Evolutionary conservation across 1,140 invertebrate genomes (phyloP).

Genomic region (Ostrea edulis): DNA sequence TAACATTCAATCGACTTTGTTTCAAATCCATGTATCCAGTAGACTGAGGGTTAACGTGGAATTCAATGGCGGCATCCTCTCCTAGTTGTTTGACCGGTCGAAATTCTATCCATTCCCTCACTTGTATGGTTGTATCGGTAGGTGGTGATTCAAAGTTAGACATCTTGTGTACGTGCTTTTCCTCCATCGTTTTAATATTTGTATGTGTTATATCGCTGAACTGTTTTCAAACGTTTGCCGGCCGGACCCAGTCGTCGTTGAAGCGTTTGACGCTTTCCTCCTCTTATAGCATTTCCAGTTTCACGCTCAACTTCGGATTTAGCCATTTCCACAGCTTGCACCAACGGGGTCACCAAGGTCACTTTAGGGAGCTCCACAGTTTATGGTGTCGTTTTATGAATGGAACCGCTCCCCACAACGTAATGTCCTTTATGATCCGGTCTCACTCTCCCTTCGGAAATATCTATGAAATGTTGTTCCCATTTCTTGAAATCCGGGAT

Average conservation of each 20-base stretch:
- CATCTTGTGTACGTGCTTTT: slow-evolving; percentile 48
- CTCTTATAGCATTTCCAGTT: slow-evolving; percentile 51
- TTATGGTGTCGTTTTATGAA: neutral
- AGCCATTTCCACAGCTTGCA: slow-evolving; percentile 50
- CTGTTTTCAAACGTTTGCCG: slow-evolving; percentile 8
- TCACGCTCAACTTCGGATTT: slow-evolving; percentile 34
- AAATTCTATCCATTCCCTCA: slow-evolving; percentile 50
- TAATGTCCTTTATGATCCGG: slow-evolving; percentile 52
- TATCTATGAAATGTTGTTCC: slow-evolving; percentile 49
- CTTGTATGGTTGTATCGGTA: slow-evolving; percentile 27
- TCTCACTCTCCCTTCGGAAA: slow-evolving; percentile 47
- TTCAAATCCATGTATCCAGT: slow-evolving; percentile 47
- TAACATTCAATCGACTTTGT: slow-evolving; percentile 30
- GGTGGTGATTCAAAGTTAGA: slow-evolving; percentile 48
- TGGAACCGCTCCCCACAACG: slow-evolving; percentile 45
- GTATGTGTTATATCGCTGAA: neutral
- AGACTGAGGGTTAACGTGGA: slow-evolving; percentile 46
- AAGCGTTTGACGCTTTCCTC: neutral
- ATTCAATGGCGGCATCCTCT: slow-evolving; percentile 31
- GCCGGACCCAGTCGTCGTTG: neutral
- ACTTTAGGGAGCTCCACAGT: slow-evolving; percentile 25
- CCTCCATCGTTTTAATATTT: slow-evolving; percentile 22
- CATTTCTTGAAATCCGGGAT: slow-evolving; percentile 41
- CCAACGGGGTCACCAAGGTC: slow-evolving; percentile 44
- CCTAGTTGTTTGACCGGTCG: slow-evolving; percentile 50